Conservation (phyloP, 2,113 vertebrate species). For the Rhegmatorhina hoffmannsi region DNA sequence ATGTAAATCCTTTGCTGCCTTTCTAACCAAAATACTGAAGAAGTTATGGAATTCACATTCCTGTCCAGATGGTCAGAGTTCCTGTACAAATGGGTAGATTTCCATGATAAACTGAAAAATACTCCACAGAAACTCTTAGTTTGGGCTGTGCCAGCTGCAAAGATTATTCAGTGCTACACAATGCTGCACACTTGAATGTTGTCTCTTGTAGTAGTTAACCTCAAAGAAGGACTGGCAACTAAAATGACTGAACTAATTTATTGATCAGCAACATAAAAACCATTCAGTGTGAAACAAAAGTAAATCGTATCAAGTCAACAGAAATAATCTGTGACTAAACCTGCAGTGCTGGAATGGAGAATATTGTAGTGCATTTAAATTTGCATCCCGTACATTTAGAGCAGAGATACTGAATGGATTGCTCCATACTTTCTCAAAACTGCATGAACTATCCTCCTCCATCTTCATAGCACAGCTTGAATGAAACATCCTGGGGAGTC, state of each 20-base stretch:
- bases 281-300: background rate
- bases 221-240: background rate
- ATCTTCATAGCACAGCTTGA: background rate
- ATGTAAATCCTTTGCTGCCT: background rate
- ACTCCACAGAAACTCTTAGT: background rate
- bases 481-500: background rate
- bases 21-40: background rate
- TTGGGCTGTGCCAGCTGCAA: background rate
- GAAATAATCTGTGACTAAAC: background rate
- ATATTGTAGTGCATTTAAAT: background rate
- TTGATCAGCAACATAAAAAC: background rate
- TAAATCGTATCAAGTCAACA: background rate
- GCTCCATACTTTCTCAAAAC: background rate
- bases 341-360: background rate
- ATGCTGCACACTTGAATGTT: background rate
- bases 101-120: background rate
- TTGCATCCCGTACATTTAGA: background rate
- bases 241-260: background rate
- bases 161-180: background rate
- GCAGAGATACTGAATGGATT: background rate
- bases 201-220: background rate
- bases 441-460: background rate
- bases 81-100: background rate
- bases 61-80: background rate
- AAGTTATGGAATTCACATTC: background rate